A percentile compares a stretch with the other conserved stretches of the same genome.
phyloP scores from a whole-genome alignment of 2,888 invertebrate species.

The Parapristionchus giblindavisi region DNA sequence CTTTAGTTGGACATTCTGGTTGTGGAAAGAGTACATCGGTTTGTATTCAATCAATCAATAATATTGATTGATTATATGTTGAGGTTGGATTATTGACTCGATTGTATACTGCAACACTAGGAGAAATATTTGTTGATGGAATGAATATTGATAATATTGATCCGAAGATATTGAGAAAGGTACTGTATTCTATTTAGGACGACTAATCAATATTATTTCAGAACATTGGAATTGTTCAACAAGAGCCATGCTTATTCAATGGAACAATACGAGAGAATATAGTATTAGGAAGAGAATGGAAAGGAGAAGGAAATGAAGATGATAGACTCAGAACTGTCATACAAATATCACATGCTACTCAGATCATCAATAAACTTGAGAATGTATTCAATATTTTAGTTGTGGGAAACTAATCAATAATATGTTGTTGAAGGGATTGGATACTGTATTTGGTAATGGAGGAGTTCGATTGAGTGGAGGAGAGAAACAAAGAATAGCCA shows the following conservation, averaged over 20 bases:
- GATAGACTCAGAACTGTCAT: slow-evolving; percentile 8
- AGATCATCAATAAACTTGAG: slow-evolving; percentile 14
- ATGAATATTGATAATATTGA: slow-evolving; percentile 19
- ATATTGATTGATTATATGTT: not conserved
- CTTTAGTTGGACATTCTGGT: slow-evolving; percentile 27
- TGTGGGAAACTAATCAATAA: not conserved
- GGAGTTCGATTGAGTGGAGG: slow-evolving; percentile 29
- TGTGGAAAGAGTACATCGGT: slow-evolving; percentile 35
- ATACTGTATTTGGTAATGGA: slow-evolving; percentile 26
- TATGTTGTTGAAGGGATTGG: slow-evolving; percentile 5
- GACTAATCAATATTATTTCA: not conserved
- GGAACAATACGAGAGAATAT: slow-evolving; percentile 38
- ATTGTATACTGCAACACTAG: not conserved
- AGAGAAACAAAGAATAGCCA: slow-evolving; percentile 34
- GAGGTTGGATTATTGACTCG: slow-evolving; percentile 36
- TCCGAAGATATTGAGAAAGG: slow-evolving; percentile 18
- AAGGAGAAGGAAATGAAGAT: slow-evolving; percentile 2
- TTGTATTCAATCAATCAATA: not conserved
- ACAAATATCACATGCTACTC: slow-evolving; percentile 15
- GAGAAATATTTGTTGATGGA: slow-evolving; percentile 23
- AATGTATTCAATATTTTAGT: not conserved
- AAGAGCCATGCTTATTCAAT: slow-evolving; percentile 41
- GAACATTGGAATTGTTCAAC: slow-evolving; percentile 42
- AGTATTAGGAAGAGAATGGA: slow-evolving; percentile 22
- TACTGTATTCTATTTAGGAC: not conserved